These are phyloP conservation scores for Drosophila baimaii DNA, from an alignment of 1,140 invertebrate species.

Conservation along the genomic window DNA sequence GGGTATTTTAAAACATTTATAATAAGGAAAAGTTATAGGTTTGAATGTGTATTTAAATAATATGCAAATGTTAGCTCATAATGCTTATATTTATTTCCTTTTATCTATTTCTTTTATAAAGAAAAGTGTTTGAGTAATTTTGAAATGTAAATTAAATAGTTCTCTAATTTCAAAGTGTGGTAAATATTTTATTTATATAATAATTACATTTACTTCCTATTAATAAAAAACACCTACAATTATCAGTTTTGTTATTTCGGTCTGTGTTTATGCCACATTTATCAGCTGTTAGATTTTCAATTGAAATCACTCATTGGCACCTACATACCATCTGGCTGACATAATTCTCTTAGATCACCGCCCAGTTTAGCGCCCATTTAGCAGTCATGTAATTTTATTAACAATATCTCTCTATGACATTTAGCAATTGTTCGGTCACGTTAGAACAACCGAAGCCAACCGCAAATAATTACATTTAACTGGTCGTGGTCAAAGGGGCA, in stretches of 20 bases:
- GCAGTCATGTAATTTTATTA: slow-evolving; percentile 61
- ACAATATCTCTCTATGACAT: slow-evolving; percentile 60
- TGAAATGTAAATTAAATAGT: background rate
- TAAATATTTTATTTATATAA: background rate
- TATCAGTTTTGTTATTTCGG: background rate
- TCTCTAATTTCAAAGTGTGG: background rate
- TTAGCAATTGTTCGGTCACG: slow-evolving; percentile 66
- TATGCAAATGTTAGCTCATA: background rate
- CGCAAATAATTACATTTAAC: slow-evolving; percentile 59
- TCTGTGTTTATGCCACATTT: background rate
- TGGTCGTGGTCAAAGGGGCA: slow-evolving; percentile 62
- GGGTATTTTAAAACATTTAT: background rate
- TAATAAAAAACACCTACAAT: background rate
- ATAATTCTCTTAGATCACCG: slow-evolving; percentile 71
- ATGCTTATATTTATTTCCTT: background rate
- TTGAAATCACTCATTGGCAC: slow-evolving; percentile 45
- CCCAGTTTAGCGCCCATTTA: slow-evolving; percentile 58
- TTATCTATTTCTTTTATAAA: background rate
- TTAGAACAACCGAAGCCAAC: slow-evolving; percentile 56
- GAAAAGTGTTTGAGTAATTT: background rate
- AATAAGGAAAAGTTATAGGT: too few relatives aligned
- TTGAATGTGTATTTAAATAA: too few relatives aligned
- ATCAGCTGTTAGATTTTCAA: slow-evolving; percentile 31
- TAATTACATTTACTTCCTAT: background rate
- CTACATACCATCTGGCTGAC: slow-evolving; percentile 55